Evolutionary conservation across 1,140 invertebrate species (phyloP).

Genomic region (Pogonomyrmex californicus): DNA sequence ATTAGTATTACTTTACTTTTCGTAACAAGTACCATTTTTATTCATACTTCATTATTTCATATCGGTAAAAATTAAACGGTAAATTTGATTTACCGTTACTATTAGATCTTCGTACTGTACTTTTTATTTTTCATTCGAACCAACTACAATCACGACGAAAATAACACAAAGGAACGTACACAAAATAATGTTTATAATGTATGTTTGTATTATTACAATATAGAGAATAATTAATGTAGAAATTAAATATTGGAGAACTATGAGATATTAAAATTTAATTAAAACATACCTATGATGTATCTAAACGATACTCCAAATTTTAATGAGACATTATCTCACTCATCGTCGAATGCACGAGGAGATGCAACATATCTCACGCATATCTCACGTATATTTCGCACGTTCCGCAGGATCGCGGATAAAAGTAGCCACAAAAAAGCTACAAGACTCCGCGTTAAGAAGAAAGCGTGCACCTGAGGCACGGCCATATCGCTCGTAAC

Average conservation of each 20-base stretch:
- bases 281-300: not conserved
- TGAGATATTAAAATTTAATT: not conserved
- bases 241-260: not conserved
- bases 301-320: not conserved
- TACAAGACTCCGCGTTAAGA: not conserved
- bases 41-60: too few species aligned
- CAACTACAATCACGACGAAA: not conserved
- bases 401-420: not conserved
- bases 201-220: not conserved
- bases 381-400: not conserved
- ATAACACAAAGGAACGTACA: not conserved
- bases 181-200: not conserved
- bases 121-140: not conserved
- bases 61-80: not conserved
- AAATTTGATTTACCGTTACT: not conserved
- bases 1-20: not conserved
- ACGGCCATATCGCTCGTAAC: not conserved
- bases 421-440: slow-evolving; percentile 1
- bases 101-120: not conserved
- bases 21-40: not conserved
- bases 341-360: not conserved
- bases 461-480: not conserved
- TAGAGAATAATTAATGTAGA: not conserved
- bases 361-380: too few species aligned
- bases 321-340: not conserved